A percentile compares a stretch with the other conserved stretches of the same genome.
Evolutionary conservation across 2,888 invertebrate genomes (phyloP).

Genomic region (Pilophorus perplexus): DNA sequence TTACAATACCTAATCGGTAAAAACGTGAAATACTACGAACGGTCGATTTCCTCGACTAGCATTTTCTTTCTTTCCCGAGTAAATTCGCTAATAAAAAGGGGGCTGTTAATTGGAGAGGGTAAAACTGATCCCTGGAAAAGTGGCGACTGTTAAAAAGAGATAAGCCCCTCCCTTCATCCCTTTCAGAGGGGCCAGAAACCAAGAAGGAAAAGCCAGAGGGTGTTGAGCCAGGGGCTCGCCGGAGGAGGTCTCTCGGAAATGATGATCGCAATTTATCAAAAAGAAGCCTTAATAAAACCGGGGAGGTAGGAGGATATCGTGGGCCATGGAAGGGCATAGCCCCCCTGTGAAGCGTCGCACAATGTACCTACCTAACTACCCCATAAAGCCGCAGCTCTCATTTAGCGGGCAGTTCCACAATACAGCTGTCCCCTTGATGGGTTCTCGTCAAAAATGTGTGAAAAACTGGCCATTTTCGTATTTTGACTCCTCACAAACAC

Average conservation of each 20-base stretch:
- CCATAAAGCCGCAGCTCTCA: constrained; percentile 16
- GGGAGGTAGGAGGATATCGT: neutral
- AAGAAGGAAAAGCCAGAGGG: too few species aligned
- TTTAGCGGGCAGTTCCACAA: too few species aligned
- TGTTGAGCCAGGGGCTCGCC: too few species aligned
- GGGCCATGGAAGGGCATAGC: constrained; percentile 4
- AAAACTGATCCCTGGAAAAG: constrained; percentile 18
- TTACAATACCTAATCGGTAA: neutral
- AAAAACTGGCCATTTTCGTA: too few species aligned
- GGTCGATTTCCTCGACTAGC: neutral
- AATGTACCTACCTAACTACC: constrained; percentile 9
- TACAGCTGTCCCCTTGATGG: too few species aligned
- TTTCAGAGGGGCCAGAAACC: too few species aligned
- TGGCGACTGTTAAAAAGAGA: constrained; percentile 41
- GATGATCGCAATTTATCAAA: constrained; percentile 32
- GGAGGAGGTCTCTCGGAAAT: too few species aligned
- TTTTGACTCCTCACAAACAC: too few species aligned
- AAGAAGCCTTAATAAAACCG: constrained; percentile 32
- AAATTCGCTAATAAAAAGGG: too few species aligned
- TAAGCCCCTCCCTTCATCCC: too few species aligned
- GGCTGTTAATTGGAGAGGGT: constrained; percentile 26
- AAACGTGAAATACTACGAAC: neutral
- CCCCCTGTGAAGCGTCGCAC: neutral
- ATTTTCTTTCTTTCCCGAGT: neutral
- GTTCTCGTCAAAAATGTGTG: too few species aligned